Evolutionary conservation across 2,797 vertebrate genomes (phyloP).

Genomic region (Cuniculus paca): DNA sequence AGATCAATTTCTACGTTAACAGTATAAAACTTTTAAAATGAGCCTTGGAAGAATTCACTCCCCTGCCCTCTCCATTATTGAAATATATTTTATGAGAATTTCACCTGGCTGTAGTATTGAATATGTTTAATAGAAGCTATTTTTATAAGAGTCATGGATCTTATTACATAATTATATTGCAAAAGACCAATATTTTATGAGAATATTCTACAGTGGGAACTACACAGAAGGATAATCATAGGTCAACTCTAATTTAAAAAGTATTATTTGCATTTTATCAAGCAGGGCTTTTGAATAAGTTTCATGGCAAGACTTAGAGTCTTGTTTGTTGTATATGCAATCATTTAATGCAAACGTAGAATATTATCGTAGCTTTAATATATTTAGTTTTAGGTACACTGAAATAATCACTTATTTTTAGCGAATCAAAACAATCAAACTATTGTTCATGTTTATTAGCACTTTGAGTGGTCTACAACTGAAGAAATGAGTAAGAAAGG

Average conservation of each 20-base stretch:
- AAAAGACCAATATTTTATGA: not conserved
- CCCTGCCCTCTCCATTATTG: not conserved
- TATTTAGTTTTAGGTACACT: not conserved
- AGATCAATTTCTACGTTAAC: constrained; percentile 19
- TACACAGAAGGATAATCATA: not conserved
- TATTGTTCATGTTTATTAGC: not conserved
- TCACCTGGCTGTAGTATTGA: not conserved
- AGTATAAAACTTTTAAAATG: not conserved
- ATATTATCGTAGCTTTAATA: not conserved
- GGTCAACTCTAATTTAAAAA: not conserved
- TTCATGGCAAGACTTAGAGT: not conserved
- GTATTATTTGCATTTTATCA: not conserved
- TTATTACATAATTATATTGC: not conserved
- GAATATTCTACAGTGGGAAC: not conserved
- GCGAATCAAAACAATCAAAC: not conserved
- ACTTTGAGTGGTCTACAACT: not conserved
- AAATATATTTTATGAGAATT: not conserved
- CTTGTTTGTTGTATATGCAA: not conserved
- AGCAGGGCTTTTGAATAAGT: not conserved
- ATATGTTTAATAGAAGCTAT: not conserved
- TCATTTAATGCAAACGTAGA: not conserved
- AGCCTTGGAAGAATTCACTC: not conserved
- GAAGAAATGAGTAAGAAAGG: not conserved
- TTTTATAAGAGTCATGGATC: not conserved
- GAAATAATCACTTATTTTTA: constrained; percentile 6